These are phyloP conservation scores for Dermolepida albohirtum DNA, from an alignment of 2,888 invertebrate genomes.

Conservation along the genomic window DNA sequence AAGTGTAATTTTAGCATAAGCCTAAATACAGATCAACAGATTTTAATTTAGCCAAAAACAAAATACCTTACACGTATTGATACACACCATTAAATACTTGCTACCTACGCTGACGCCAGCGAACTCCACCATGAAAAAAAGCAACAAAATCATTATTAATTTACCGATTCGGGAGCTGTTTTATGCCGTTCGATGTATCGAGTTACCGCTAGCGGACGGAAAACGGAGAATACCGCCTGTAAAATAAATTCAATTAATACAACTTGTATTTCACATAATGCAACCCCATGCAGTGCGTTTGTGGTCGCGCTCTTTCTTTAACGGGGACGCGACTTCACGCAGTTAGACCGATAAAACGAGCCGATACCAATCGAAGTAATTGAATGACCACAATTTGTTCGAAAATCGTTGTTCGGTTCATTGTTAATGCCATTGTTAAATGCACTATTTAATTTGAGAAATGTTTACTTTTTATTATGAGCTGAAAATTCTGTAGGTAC, in stretches of 20 bases:
- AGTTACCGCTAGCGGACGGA: conserved; percentile 37
- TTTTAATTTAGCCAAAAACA: too few relatives aligned
- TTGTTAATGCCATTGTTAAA: conserved; percentile 27
- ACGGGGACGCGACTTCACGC: conserved; percentile 35
- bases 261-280: conserved; percentile 53
- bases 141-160: conserved; percentile 40
- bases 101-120: conserved; percentile 21
- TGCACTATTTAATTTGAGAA: conserved; percentile 26
- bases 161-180: conserved; percentile 44
- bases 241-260: conserved; percentile 55
- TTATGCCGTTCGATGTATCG: conserved; percentile 34
- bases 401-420: conserved; percentile 23
- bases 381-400: conserved; percentile 37
- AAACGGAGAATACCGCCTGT: conserved; percentile 49
- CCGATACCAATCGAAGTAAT: conserved; percentile 37
- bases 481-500: conserved; percentile 24
- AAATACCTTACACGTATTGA: too few relatives aligned
- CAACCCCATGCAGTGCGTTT: conserved; percentile 52
- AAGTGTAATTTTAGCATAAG: too few relatives aligned
- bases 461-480: conserved; percentile 27
- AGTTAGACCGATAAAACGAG: conserved; percentile 30
- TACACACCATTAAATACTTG: conserved; percentile 12
- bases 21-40: too few relatives aligned
- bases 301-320: conserved; percentile 36
- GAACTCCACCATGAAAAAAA: conserved; percentile 25